Percentiles rank a stretch among this genome's conserved stretches.
These are phyloP conservation scores for Ormia ochracea DNA, from an alignment of 2,888 invertebrate genomes.

Conservation along the genomic window DNA sequence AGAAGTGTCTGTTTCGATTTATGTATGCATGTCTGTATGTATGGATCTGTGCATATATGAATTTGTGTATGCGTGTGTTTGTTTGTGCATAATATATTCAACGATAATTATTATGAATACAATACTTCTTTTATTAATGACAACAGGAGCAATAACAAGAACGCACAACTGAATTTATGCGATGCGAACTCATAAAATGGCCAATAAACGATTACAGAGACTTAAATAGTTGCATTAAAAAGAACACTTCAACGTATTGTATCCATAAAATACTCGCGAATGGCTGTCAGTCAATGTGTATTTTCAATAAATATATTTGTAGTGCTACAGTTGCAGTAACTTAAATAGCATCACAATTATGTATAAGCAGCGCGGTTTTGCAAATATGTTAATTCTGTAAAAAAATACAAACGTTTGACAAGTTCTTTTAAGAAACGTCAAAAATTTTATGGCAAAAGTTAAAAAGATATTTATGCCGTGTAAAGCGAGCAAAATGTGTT, in stretches of 20 bases:
- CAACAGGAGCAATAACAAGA: constrained; percentile 26
- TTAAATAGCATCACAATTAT: too few species aligned
- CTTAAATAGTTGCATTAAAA: background rate
- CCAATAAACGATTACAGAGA: constrained; percentile 29
- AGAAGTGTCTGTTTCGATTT: background rate
- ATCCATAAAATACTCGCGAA: background rate
- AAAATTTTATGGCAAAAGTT: too few species aligned
- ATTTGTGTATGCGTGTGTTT: background rate
- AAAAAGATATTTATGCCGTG: too few species aligned
- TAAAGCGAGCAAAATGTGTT: too few species aligned
- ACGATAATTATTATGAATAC: constrained; percentile 63
- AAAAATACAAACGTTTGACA: too few species aligned
- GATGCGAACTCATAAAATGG: constrained; percentile 26
- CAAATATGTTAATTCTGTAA: too few species aligned
- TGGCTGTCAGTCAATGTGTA: too few species aligned
- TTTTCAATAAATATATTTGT: too few species aligned
- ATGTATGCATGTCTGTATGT: background rate
- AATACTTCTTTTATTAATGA: constrained; percentile 60
- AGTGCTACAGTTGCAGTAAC: too few species aligned
- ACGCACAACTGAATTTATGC: background rate
- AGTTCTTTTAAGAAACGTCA: too few species aligned
- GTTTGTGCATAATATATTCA: constrained; percentile 30
- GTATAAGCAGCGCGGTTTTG: too few species aligned
- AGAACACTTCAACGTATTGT: background rate
- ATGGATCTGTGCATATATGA: background rate